Conservation (phyloP, 2,113 vertebrate species). For the Glareola pratincola region DNA sequence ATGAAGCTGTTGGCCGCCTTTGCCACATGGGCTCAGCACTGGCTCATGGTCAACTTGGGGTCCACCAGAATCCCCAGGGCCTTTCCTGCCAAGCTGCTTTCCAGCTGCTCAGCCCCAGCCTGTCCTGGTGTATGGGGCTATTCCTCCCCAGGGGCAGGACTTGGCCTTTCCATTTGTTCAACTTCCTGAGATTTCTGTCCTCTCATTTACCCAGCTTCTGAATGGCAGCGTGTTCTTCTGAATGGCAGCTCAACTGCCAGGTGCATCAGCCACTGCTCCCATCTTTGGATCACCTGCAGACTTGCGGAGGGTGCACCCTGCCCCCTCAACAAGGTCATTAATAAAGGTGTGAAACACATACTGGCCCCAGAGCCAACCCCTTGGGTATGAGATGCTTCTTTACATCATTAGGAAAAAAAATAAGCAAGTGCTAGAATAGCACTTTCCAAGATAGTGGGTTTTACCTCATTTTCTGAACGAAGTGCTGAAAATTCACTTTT, state of each 20-base stretch:
- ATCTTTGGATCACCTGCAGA: background rate
- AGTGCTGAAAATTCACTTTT: slow-evolving; percentile 96
- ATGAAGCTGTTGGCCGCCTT: background rate
- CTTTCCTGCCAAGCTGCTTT: background rate
- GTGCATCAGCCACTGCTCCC: background rate
- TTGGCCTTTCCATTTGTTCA: background rate
- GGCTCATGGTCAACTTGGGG: background rate
- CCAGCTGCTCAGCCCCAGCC: background rate
- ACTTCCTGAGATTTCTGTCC: background rate
- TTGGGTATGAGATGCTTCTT: background rate
- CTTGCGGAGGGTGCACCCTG: background rate
- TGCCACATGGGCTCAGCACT: background rate
- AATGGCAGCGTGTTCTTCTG: background rate
- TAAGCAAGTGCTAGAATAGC: background rate
- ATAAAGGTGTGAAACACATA: background rate
- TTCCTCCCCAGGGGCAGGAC: background rate
- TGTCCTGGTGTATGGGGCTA: background rate
- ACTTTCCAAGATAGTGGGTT: background rate
- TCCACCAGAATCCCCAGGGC: background rate
- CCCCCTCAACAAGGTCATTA: background rate
- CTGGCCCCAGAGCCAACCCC: background rate
- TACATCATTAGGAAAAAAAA: background rate
- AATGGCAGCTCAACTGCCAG: background rate
- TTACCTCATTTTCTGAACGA: slow-evolving; percentile 92
- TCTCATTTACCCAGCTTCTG: background rate